Percentiles rank a stretch among this genome's conserved stretches.
Evolutionary conservation across 2,888 invertebrate species (phyloP).

Genomic region (Drepana falcataria): DNA sequence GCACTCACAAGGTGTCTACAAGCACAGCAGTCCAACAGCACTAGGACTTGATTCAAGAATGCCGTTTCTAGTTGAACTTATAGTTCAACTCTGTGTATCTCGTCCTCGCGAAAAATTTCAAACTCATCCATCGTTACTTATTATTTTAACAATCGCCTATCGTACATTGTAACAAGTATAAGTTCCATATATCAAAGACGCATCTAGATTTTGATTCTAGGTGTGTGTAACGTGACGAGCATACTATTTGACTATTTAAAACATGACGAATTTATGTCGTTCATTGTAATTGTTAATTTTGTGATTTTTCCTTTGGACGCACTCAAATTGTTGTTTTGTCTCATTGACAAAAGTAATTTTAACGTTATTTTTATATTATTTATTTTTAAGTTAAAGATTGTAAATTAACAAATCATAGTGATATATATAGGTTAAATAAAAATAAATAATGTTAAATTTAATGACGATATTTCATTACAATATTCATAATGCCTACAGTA

Average conservation of each 20-base stretch:
- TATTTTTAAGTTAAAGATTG: conserved; percentile 74
- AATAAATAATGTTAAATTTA: conserved; percentile 24
- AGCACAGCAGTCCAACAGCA: conserved; percentile 59
- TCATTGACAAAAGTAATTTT: conserved; percentile 51
- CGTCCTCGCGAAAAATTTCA: conserved; percentile 46
- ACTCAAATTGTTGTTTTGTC: conserved; percentile 66
- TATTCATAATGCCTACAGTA: conserved; percentile 9
- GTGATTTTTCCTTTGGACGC: conserved; percentile 49
- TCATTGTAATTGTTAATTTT: conserved; percentile 36
- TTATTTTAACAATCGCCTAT: not conserved
- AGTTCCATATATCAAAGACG: not conserved
- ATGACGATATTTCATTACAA: conserved; percentile 11
- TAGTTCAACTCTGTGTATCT: conserved; percentile 42
- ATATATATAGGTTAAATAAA: conserved; percentile 58
- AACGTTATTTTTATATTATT: conserved; percentile 75
- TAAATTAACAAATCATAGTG: conserved; percentile 74
- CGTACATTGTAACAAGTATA: not conserved
- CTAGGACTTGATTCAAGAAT: conserved; percentile 57
- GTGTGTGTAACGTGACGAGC: conserved; percentile 8
- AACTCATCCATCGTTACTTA: conserved; percentile 5
- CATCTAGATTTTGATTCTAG: not conserved
- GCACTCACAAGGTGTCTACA: conserved; percentile 70
- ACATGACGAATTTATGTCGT: conserved; percentile 32
- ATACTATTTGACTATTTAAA: conserved; percentile 14
- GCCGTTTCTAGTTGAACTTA: conserved; percentile 26